Evolutionary conservation across 1,140 invertebrate genomes (phyloP), one percentile per base, ranked within the genome.

Genomic region (Arion vulgaris): DNA sequence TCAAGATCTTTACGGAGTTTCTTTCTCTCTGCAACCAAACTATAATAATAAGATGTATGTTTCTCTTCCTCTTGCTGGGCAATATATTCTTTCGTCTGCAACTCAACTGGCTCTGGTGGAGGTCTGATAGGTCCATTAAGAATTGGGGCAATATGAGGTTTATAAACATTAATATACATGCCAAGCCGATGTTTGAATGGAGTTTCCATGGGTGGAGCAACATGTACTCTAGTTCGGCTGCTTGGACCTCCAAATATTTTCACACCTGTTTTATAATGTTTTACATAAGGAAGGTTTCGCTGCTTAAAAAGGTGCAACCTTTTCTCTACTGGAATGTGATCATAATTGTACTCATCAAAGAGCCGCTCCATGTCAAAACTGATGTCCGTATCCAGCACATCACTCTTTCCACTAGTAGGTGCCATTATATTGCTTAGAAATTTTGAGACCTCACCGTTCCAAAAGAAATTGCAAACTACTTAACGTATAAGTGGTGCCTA

Each of bases 231-330:
- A 62, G 88, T 90, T n/a, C 90, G 81, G 73, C 88, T 89, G 4
- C 85, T 75, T 26, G 89, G 90, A 1, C 87, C 90, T 28, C 90
- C 89, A 89, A 91, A 92, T 76, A 92, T 89, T 69, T 88, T 91
- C 9, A 89, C 87, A 23, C 90, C 91, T 49, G 88, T 87, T 81
- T 90, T 91, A 80, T 90, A 92, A 69, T 90, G 87, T 71, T 90
- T 91, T 7, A 89, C 71, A 82, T 89, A 85, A n/a, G 86, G 83
- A 13, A 92, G 81, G 74, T 91, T 86, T 17, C 91, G 81, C 38
- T 88, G 80, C 72, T 88, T 85, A 77, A 90, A 91, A 5, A 73
- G 34, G 26, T 88, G 82, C 38, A 91, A 85, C n/a, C 88, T 86
- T 57, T 91, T 82, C 26, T 88, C 84, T 17, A 86, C 80, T n/a